phyloP scores from a whole-genome alignment of 1,140 invertebrate genomes.

The Temnothorax curvispinosus region DNA sequence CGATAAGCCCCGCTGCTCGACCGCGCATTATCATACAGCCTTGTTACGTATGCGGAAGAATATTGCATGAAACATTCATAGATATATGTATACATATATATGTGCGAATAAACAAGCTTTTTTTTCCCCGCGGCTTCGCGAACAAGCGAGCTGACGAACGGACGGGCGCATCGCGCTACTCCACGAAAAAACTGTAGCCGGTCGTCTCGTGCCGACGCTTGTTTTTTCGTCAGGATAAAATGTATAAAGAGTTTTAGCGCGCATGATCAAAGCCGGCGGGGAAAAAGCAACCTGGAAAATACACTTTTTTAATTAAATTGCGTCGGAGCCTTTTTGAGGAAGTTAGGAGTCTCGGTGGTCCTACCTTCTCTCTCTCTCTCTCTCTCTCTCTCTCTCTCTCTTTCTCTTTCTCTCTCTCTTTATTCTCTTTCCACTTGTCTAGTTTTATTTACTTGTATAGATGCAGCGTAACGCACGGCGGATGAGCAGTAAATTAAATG shows the following conservation, averaged over 20 bases:
- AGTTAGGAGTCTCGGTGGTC: conserved; percentile 51
- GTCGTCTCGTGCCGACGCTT: conserved; percentile 18
- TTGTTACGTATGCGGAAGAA: conserved; percentile 64
- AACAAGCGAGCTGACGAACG: conserved; percentile 12
- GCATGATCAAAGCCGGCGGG: conserved; percentile 50
- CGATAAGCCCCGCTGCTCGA: conserved; percentile 36
- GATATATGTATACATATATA: conserved; percentile 14
- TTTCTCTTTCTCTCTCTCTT: background rate
- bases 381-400: background rate
- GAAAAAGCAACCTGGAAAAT: conserved; percentile 66
- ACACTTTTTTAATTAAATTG: conserved; percentile 73
- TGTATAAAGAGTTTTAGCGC: conserved; percentile 54
- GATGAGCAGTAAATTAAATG: conserved; percentile 50
- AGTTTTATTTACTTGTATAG: conserved; percentile 45
- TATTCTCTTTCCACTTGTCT: background rate
- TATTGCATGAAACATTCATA: conserved; percentile 71
- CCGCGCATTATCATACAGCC: conserved; percentile 44
- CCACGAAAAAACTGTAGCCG: conserved; percentile 29
- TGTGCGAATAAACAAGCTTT: conserved; percentile 29
- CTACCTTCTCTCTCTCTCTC: background rate
- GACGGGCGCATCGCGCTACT: conserved; percentile 17
- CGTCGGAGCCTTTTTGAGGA: conserved; percentile 52
- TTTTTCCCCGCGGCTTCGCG: background rate
- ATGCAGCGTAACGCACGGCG: background rate
- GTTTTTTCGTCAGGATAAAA: conserved; percentile 41